Evolutionary conservation across 2,888 invertebrate genomes (phyloP).

Genomic region (Dryomyza anilis): DNA sequence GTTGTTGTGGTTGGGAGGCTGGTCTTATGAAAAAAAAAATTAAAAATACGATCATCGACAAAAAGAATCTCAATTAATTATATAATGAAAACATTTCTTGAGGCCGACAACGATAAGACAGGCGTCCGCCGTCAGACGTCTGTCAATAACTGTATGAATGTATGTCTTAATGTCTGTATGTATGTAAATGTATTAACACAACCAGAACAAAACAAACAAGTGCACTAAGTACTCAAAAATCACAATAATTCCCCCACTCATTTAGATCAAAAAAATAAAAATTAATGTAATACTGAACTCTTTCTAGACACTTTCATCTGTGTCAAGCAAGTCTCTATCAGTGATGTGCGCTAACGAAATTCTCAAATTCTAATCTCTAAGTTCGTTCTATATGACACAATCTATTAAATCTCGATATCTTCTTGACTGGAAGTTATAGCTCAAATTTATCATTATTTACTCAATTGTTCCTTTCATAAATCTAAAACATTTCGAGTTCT

Average conservation of each 20-base stretch:
- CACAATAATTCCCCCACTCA: conserved; percentile 41
- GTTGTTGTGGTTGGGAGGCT: too few relatives aligned
- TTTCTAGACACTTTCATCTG: too few relatives aligned
- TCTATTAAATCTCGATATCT: too few relatives aligned
- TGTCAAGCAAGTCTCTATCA: too few relatives aligned
- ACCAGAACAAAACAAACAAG: too few relatives aligned
- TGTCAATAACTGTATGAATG: not conserved
- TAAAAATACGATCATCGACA: not conserved
- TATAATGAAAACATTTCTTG: not conserved
- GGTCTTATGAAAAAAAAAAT: not conserved
- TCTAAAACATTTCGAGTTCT: too few relatives aligned
- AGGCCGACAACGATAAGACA: not conserved
- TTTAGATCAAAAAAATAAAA: conserved; percentile 29
- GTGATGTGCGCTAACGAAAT: too few relatives aligned
- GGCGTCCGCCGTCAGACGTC: not conserved
- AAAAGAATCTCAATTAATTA: conserved; percentile 2
- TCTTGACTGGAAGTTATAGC: too few relatives aligned
- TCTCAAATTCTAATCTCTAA: too few relatives aligned
- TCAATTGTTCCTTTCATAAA: too few relatives aligned
- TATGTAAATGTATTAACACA: conserved; percentile 1
- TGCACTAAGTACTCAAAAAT: conserved; percentile 26
- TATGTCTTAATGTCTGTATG: not conserved
- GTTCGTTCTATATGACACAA: too few relatives aligned
- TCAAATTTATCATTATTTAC: too few relatives aligned
- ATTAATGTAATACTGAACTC: conserved; percentile 45